Evolutionary conservation across 2,888 invertebrate genomes (phyloP), one percentile per base, ranked within the genome.

Genomic region (Villa cingulata): DNA sequence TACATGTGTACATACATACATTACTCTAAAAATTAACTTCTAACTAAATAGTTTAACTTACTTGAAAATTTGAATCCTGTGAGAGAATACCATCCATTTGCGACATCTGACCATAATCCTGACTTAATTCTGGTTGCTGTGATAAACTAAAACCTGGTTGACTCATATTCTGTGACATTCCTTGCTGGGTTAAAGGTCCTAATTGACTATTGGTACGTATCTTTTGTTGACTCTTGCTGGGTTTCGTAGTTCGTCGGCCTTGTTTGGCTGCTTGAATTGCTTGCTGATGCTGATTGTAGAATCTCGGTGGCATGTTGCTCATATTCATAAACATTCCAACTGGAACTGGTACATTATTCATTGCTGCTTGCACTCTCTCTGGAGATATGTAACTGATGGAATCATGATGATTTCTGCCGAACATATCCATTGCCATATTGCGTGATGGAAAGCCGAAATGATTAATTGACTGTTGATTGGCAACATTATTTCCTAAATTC

Each of bases 31-130:
- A 29, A 15, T 40, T 3, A 20, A 15, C 14, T 29, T 9, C 12
- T n/a, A n/a, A 7, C 23, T 23, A 6, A 23, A 6, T 23, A 23
- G 23, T 23, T 23, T 15, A 9, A 49, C 74, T 39, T 37, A 74
- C 86, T 70, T 86, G 86, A 72, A 86, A 87, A 56, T 83, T 83
- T 41, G 86, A 86, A 70, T 90, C 94, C 73, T 95, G 95, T 43
- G 94, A 95, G 60, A 95, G 74, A 61, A 95, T 77, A 48, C 89
- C 91, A 68, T 95, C 95, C 74, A 91, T 88, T 73, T 95, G 94
- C 45, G 92, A 92, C 49, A 66, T 68, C 52, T 65, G 64, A 3
- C 66, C 67, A 57, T 63, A 70, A 54, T 70, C 69, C 53, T 68
- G 70, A 20, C 68, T 69, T 15, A 69, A 50, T 43, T 59, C 72